Evolutionary conservation across 2,113 vertebrate genomes (phyloP).

Genomic region (Oncorhynchus gorbuscha): DNA sequence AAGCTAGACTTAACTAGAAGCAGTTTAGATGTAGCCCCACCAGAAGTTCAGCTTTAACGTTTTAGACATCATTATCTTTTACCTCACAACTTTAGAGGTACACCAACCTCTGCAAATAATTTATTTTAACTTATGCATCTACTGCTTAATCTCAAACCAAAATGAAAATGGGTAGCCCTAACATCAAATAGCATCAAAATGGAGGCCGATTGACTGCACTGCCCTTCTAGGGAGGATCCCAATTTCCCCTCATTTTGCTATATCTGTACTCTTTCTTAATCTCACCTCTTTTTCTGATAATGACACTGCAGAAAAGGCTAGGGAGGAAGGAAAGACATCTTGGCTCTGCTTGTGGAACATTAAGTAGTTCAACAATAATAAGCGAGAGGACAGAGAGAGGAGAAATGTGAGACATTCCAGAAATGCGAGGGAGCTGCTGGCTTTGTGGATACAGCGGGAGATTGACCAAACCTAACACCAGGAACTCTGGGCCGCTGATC

Average conservation of each 20-base stretch:
- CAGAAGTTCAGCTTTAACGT: background rate
- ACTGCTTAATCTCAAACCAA: background rate
- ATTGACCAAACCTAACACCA: conserved; percentile 56
- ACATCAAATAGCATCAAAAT: too few relatives aligned
- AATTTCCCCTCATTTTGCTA: conserved; percentile 16
- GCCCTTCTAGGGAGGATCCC: conserved; percentile 15
- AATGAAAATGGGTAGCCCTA: conserved; percentile 16
- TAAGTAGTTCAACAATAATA: conserved; percentile 57
- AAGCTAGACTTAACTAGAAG: too few relatives aligned
- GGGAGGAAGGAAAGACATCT: conserved; percentile 16
- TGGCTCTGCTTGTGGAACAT: conserved; percentile 40
- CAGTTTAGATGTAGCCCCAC: too few relatives aligned
- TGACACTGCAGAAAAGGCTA: conserved; percentile 31
- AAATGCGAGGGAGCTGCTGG: conserved; percentile 78
- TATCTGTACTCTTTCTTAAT: conserved; percentile 34
- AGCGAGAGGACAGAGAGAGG: conserved; percentile 39
- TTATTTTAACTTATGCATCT: too few relatives aligned
- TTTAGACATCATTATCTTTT: too few relatives aligned
- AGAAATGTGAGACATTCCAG: conserved; percentile 83
- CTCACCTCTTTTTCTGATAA: conserved; percentile 51
- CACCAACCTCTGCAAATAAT: too few relatives aligned
- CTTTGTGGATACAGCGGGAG: conserved; percentile 59
- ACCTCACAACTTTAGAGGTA: too few relatives aligned
- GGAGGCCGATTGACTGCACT: conserved; percentile 40
- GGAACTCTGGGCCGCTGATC: conserved; percentile 41